A percentile compares a stretch with the other conserved stretches of the same genome.
These are phyloP conservation scores for Crocodylus rhombifer DNA, from an alignment of 2,797 vertebrate genomes.

Conservation along the genomic window DNA sequence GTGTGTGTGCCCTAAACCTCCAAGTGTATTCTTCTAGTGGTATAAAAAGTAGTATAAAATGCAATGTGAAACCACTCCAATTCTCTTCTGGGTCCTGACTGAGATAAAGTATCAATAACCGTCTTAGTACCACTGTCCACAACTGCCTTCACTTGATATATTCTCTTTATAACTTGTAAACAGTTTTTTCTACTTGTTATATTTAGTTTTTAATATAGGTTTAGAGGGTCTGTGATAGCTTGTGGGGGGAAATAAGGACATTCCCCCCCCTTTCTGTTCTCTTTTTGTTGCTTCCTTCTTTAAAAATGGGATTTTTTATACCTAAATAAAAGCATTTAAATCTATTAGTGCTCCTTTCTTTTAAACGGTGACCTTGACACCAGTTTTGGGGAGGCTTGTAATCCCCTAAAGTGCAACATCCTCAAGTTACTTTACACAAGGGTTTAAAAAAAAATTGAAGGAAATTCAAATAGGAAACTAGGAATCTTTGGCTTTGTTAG, in stretches of 20 bases:
- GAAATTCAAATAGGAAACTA: not conserved
- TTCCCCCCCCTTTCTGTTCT: not conserved
- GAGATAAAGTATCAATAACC: not conserved
- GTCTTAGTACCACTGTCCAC: not conserved
- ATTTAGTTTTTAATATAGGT: too few species aligned
- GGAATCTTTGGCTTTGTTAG: too few species aligned
- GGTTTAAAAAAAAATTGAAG: not conserved
- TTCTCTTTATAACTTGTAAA: not conserved
- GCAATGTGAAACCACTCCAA: not conserved
- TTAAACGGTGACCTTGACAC: not conserved
- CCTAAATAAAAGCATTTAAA: not conserved
- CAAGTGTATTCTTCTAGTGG: not conserved
- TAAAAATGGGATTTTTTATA: not conserved
- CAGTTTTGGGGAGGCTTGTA: not conserved
- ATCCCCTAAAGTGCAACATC: rapidly evolving
- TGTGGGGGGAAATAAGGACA: too few species aligned
- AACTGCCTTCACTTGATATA: not conserved
- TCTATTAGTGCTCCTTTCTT: not conserved
- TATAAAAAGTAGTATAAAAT: too few species aligned
- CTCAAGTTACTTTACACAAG: not conserved
- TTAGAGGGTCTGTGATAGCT: too few species aligned
- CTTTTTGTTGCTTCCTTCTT: not conserved
- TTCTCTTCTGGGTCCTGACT: not conserved
- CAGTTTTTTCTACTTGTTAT: not conserved
- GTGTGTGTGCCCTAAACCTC: not conserved